phyloP scores from a whole-genome alignment of 2,113 vertebrate species.

The Cygnus atratus region DNA sequence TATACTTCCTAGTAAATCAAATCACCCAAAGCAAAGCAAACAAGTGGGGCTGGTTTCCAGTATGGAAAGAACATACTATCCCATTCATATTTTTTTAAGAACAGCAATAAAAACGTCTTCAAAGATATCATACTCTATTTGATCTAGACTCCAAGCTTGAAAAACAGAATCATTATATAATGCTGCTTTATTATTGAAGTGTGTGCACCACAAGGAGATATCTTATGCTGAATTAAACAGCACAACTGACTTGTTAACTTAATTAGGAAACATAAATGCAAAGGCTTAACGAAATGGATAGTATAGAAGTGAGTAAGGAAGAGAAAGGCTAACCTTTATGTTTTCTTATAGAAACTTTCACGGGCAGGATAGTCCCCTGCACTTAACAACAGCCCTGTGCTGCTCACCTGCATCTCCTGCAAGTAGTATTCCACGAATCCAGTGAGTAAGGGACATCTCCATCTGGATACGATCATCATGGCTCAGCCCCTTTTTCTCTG shows the following conservation, averaged over 20 bases:
- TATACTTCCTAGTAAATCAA: constrained; percentile 38
- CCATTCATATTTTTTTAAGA: constrained; percentile 36
- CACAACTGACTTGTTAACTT: constrained; percentile 67
- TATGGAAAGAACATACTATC: constrained; percentile 4
- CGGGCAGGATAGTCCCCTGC: background rate
- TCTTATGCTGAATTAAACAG: constrained; percentile 47
- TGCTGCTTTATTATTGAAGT: constrained; percentile 41
- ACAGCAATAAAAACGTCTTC: constrained; percentile 37
- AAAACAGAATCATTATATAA: constrained; percentile 59
- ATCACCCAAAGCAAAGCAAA: constrained; percentile 25
- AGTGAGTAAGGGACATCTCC: background rate
- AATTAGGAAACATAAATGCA: constrained; percentile 63
- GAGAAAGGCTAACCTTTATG: background rate
- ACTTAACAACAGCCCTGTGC: background rate
- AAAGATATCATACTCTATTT: constrained; percentile 38
- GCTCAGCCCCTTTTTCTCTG: constrained; percentile 16
- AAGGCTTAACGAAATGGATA: constrained; percentile 15
- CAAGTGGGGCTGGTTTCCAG: background rate
- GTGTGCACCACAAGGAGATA: constrained; percentile 11
- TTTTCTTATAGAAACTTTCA: background rate
- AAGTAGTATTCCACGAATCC: background rate
- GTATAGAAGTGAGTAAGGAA: background rate
- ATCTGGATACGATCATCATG: background rate
- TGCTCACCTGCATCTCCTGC: background rate
- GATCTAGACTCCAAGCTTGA: constrained; percentile 58